These are phyloP conservation scores for Dichetophora obliterata DNA, from an alignment of 2,888 invertebrate species.

Conservation along the genomic window DNA sequence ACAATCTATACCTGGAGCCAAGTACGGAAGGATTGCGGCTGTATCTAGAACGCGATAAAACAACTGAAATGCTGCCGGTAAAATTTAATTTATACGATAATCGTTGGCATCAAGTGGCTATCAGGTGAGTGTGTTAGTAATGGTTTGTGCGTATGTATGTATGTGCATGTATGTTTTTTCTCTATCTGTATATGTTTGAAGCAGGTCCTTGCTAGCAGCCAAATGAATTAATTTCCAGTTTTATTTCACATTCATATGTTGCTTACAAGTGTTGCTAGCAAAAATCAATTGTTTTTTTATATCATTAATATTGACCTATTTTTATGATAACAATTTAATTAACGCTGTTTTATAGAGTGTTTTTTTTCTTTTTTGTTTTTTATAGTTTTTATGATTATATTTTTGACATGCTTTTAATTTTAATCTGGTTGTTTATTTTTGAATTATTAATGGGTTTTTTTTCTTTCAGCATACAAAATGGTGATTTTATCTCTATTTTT, in stretches of 20 bases:
- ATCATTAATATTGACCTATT: background rate
- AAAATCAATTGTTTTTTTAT: background rate
- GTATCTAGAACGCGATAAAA: constrained; percentile 67
- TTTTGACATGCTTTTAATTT: background rate
- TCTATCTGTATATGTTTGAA: background rate
- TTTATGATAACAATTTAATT: background rate
- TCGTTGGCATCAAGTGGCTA: constrained; percentile 70
- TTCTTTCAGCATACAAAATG: constrained; percentile 66
- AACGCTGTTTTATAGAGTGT: background rate
- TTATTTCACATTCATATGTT: background rate
- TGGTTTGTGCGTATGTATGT: background rate
- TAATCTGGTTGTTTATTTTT: background rate
- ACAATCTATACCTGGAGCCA: constrained; percentile 68
- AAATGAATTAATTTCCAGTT: constrained; percentile 22
- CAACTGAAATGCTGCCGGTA: constrained; percentile 69
- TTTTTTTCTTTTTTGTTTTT: too few relatives aligned
- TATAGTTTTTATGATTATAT: background rate
- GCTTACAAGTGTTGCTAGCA: background rate
- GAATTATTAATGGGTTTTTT: background rate
- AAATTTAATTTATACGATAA: constrained; percentile 70
- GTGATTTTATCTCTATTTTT: constrained; percentile 69
- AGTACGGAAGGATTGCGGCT: constrained; percentile 66
- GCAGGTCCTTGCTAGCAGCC: background rate
- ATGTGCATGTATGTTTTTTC: background rate
- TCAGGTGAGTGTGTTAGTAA: constrained; percentile 63